phyloP scores from a whole-genome alignment of 2,797 vertebrate genomes.

The Cirrhinus molitorella region DNA sequence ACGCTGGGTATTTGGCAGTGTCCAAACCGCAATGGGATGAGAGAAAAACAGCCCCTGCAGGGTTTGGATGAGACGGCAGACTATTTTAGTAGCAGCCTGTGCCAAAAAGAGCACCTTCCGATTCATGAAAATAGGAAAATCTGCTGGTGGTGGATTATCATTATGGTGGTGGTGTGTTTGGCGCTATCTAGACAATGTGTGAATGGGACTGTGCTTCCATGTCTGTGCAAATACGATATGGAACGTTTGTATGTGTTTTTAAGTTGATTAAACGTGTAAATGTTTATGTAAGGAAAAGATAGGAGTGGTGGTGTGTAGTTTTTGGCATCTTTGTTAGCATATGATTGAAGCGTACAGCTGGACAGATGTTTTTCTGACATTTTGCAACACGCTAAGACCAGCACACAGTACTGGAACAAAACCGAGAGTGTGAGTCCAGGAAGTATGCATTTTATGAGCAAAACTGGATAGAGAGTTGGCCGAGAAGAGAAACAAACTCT shows the following conservation, averaged over 20 bases:
- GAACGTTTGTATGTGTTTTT: neutral
- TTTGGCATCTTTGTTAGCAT: slow-evolving; percentile 1
- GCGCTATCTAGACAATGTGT: neutral
- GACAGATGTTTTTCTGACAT: slow-evolving; percentile 14
- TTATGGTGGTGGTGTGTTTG: neutral
- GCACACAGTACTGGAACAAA: slow-evolving; percentile 10
- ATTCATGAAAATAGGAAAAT: slow-evolving; percentile 36
- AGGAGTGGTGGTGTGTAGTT: neutral
- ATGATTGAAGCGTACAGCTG: slow-evolving; percentile 23
- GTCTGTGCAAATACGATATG: neutral
- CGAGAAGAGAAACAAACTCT: neutral
- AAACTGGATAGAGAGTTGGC: slow-evolving; percentile 1
- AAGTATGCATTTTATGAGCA: slow-evolving; percentile 22
- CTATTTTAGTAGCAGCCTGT: slow-evolving; percentile 49
- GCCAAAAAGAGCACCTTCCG: slow-evolving; percentile 31
- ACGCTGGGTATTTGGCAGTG: slow-evolving; percentile 6
- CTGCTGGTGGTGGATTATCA: slow-evolving; percentile 25
- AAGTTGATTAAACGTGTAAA: neutral
- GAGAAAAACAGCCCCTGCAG: slow-evolving; percentile 45
- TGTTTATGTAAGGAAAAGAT: slow-evolving; percentile 11
- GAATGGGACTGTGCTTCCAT: neutral
- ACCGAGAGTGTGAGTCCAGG: neutral
- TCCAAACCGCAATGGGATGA: slow-evolving; percentile 48
- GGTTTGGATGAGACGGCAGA: slow-evolving; percentile 7
- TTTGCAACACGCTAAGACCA: neutral